Percentiles rank a stretch among this genome's conserved stretches.
Evolutionary conservation across 2,113 vertebrate genomes (phyloP).

Genomic region (Telmatochromis bifrenatus): DNA sequence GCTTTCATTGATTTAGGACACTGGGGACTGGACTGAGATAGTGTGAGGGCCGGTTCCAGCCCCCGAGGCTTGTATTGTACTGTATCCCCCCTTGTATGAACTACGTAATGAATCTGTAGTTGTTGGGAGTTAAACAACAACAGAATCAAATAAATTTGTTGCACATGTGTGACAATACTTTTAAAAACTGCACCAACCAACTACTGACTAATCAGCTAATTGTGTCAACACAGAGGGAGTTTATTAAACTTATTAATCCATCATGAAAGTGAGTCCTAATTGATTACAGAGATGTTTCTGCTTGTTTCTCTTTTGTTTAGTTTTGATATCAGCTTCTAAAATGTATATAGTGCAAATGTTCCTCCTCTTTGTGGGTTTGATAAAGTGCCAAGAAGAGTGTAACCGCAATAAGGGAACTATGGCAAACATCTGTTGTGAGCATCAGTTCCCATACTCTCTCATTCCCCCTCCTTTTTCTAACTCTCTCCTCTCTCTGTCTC

Average conservation of each 20-base stretch:
- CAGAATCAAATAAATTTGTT: not conserved
- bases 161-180: not conserved
- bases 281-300: not conserved
- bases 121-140: not conserved
- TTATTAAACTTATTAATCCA: not conserved
- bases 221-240: not conserved
- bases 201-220: not conserved
- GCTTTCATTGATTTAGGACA: not conserved
- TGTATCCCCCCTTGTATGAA: not conserved
- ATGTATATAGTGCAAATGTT: slow-evolving; percentile 26
- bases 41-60: not conserved
- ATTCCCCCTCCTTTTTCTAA: not conserved
- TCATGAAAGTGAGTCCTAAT: not conserved
- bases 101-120: not conserved
- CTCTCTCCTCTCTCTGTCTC: slow-evolving; percentile 20
- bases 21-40: not conserved
- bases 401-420: slow-evolving; percentile 54
- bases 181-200: not conserved
- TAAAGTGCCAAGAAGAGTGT: slow-evolving; percentile 53
- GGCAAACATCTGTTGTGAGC: slow-evolving; percentile 65
- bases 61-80: not conserved
- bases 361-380: slow-evolving; percentile 48
- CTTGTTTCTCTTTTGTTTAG: slow-evolving; percentile 8
- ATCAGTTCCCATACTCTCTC: slow-evolving; percentile 49
- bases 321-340: slow-evolving; percentile 10